These are phyloP conservation scores for Ennomos erosarius DNA, from an alignment of 2,888 invertebrate species.

Conservation along the genomic window DNA sequence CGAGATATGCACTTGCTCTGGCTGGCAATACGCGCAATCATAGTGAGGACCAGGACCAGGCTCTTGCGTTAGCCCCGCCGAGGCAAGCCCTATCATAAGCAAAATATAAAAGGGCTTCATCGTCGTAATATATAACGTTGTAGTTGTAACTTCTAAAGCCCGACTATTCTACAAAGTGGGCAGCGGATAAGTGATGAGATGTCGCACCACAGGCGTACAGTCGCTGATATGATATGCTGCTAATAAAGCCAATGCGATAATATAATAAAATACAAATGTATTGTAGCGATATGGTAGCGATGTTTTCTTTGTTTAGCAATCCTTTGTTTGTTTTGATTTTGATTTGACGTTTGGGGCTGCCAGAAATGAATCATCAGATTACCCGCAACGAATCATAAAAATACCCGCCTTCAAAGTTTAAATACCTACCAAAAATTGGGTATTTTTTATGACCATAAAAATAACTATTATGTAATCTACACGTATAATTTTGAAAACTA, in stretches of 20 bases:
- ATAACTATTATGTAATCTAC: too few relatives aligned
- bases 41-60: constrained; percentile 44
- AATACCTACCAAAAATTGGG: too few relatives aligned
- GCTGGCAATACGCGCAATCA: constrained; percentile 79
- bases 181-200: neutral
- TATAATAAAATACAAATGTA: too few relatives aligned
- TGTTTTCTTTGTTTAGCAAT: neutral
- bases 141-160: neutral
- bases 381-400: too few relatives aligned
- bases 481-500: too few relatives aligned
- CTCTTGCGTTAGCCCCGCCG: constrained; percentile 17
- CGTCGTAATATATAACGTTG: constrained; percentile 8
- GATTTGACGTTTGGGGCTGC: too few relatives aligned
- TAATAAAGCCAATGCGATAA: neutral
- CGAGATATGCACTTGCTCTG: constrained; percentile 88
- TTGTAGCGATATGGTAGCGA: too few relatives aligned
- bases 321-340: constrained; percentile 1
- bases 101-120: constrained; percentile 47
- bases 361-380: too few relatives aligned
- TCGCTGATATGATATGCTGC: too few relatives aligned
- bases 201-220: neutral
- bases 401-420: too few relatives aligned
- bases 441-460: too few relatives aligned
- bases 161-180: constrained; percentile 11
- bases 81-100: constrained; percentile 42